phyloP scores from a whole-genome alignment of 2,797 vertebrate genomes.

The Antrozous pallidus region DNA sequence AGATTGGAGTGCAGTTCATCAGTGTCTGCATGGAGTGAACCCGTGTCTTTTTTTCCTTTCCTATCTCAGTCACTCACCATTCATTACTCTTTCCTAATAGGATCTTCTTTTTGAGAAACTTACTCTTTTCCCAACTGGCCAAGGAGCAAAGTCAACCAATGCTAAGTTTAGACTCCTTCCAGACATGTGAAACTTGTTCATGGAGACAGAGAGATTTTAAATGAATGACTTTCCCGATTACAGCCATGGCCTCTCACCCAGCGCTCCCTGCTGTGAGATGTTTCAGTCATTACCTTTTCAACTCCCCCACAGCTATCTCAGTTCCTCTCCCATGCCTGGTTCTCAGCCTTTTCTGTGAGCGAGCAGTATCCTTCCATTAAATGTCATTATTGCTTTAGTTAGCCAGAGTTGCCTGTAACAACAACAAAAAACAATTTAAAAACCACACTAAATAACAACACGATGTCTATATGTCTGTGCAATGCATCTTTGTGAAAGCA shows the following conservation, averaged over 20 bases:
- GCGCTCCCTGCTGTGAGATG: neutral
- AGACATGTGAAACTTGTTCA: neutral
- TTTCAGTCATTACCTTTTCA: neutral
- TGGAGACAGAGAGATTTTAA: neutral
- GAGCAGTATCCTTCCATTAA: neutral
- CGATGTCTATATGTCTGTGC: neutral
- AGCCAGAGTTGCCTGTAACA: neutral
- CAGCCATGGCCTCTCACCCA: neutral
- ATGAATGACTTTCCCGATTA: neutral
- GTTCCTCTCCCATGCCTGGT: neutral
- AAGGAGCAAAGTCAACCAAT: neutral
- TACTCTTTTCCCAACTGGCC: neutral
- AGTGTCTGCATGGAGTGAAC: neutral
- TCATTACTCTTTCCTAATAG: neutral
- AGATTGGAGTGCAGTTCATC: neutral
- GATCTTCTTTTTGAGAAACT: neutral
- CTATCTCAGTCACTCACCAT: neutral
- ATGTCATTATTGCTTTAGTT: neutral
- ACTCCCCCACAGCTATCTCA: neutral
- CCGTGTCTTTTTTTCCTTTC: neutral
- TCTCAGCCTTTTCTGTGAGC: neutral
- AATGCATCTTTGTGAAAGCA: neutral
- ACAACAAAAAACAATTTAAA: neutral
- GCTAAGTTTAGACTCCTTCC: neutral
- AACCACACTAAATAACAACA: neutral